Evolutionary conservation across 2,888 invertebrate genomes (phyloP), one percentile per base, ranked within the genome.

Genomic region (Drosophila meridiana): DNA sequence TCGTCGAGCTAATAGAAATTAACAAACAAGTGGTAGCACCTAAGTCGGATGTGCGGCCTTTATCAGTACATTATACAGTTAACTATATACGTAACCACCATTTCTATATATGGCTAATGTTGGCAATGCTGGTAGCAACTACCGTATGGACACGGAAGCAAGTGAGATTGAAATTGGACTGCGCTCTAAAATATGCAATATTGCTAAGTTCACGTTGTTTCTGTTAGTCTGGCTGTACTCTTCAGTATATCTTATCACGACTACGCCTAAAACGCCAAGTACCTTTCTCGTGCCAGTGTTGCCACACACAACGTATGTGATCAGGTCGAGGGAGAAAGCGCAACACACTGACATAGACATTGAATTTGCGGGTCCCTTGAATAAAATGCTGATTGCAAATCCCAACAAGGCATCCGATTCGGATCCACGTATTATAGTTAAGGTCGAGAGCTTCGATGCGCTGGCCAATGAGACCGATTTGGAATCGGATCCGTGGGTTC

Each of bases 241-340:
- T 9, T 13, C 53, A 14, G 20, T 14, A 38, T 55, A 14, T 38
- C 14, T 55, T 26, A 55, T 55, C 13, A 55, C 53, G 8, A 55
- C 53, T 28, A 8, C 8, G 4, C 38, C 53, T 4, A 38, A 28
- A 14, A 3, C 2, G 8, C 28, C 52, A 20, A 52, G 52, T 34
- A 34, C 20, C 26, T 52, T 28, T 3, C 8, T 55, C 4, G 53
- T 55, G 38, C 53, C 53, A 4, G 14, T 55, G 53, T 14, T 55
- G 38, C 53, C 53, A 4, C 26, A 38, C 26, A 26, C 9, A 0
- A 8, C 11, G 28, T 38, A 38, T 55, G 28, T 55, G 13, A 36
- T 55, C 4, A 38, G 5, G 14, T 32, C 52, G 1, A 4, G 28
- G 2, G 38, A 28, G 28, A 28, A 9, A 38, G 5, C 2, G 14